Base-by-base conservation (phyloP, 2,113 vertebrate genomes). In the Todiramphus saurophagus region DNA sequence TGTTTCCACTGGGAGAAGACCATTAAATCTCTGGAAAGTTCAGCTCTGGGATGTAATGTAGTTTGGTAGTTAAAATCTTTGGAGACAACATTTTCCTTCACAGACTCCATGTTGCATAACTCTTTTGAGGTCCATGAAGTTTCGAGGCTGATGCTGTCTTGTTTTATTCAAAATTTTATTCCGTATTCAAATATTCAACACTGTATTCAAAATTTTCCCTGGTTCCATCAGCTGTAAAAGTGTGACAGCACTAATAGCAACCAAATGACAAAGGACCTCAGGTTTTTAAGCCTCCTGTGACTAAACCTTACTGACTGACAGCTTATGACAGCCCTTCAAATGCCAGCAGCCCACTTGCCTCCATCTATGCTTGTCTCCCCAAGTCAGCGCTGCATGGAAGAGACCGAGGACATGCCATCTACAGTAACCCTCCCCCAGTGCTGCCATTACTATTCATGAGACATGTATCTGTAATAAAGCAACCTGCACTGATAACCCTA, bases 61-160 rank as follows among this genome's bases (percentile, higher is more conserved):
- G 43, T 69, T 64, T 94, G 90, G 79, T 90, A 92, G 53, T 56
- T 84, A 43, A 83, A 88, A 75, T n/a, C 43, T 87, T 92, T 63
- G 72, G 60, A 94, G 76, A 75, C 37, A 88, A 35, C 13, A 51
- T 84, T 96, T 95, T 86, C 80, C 83, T 84, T 72, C 76, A 68
- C 19, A 72, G 56, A 90, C 81, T 60, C 64, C 33, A 28, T 86
- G 17, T 30, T 75, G n/a, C 0, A 0, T 24, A 75, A 30, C 33
- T 86, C 64, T 60, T 89, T 19, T n/a, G 67, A 91, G 39, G 50
- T 60, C 72, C 46, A 16, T 28, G 56, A 70, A 46, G 92, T 72
- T 89, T 83, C 3, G 15, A 89, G 56, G 69, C 78, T 7, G 10
- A 15, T 14, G n/a, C 4, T 50, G 14, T 21, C 68, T 63, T 68